A percentile compares a stretch with the other conserved stretches of the same genome.
phyloP scores from a whole-genome alignment of 2,113 vertebrate species.

The Aphyosemion australe region DNA sequence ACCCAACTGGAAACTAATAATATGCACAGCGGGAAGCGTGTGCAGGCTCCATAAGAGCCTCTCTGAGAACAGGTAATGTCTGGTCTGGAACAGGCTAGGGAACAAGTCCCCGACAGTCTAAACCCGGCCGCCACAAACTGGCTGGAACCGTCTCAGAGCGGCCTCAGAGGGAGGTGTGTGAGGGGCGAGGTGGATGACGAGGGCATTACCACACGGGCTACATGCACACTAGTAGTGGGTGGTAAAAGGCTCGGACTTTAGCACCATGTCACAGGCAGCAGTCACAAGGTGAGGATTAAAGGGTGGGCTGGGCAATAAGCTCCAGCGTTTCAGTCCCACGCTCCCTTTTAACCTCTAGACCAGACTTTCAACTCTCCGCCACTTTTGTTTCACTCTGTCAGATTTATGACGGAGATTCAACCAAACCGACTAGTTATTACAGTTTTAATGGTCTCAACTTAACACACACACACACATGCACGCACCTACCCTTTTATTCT shows the following conservation, averaged over 20 bases:
- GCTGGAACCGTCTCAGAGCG: slow-evolving; percentile 62
- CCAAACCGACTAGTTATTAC: background rate
- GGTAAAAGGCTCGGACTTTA: slow-evolving; percentile 60
- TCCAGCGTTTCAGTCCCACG: slow-evolving; percentile 59
- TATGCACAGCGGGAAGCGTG: slow-evolving; percentile 13
- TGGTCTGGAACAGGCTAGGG: slow-evolving; percentile 39
- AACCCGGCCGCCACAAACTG: slow-evolving; percentile 69
- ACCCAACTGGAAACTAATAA: slow-evolving; percentile 53
- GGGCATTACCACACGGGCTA: slow-evolving; percentile 25
- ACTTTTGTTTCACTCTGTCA: slow-evolving; percentile 2
- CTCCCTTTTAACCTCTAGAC: slow-evolving; percentile 42
- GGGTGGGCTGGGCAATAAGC: slow-evolving; percentile 65
- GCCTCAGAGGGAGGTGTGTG: slow-evolving; percentile 9
- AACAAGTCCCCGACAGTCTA: slow-evolving; percentile 56
- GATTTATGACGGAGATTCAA: background rate
- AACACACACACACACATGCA: no score
- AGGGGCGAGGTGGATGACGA: background rate
- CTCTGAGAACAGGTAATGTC: slow-evolving; percentile 61
- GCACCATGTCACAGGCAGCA: slow-evolving; percentile 59
- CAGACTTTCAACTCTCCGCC: background rate
- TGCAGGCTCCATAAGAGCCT: background rate
- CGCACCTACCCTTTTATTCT: no score
- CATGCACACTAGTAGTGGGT: slow-evolving; percentile 35
- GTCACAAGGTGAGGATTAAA: slow-evolving; percentile 76
- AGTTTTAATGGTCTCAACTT: no score